Evolutionary conservation across 2,888 invertebrate genomes (phyloP).

Genomic region (Drosophila sordidapex): DNA sequence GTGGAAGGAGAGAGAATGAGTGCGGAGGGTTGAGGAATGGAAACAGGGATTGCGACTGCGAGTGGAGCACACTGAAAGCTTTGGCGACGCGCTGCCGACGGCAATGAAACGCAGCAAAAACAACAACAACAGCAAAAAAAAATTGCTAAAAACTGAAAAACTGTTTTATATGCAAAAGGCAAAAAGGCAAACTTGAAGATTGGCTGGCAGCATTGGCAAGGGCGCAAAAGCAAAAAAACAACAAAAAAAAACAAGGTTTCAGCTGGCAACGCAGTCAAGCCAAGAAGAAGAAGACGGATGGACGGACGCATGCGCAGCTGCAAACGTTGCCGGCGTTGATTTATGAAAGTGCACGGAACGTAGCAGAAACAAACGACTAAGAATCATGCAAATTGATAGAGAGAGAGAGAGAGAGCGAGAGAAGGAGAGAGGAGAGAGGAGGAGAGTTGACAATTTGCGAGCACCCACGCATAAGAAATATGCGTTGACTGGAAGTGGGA

Average conservation of each 20-base stretch:
- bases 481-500: neutral
- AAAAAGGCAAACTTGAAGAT: conserved; percentile 37
- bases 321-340: conserved; percentile 75
- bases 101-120: conserved; percentile 55
- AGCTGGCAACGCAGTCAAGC: conserved; percentile 9
- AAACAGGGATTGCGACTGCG: conserved; percentile 8
- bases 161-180: conserved; percentile 77
- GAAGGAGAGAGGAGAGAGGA: neutral
- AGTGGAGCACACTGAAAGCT: conserved; percentile 64
- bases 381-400: conserved; percentile 66
- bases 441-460: conserved; percentile 61
- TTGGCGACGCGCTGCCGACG: conserved; percentile 78
- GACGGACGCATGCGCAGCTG: conserved; percentile 76
- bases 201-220: conserved; percentile 59
- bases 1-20: conserved; percentile 13
- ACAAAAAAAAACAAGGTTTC: conserved; percentile 52
- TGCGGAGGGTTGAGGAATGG: neutral
- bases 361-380: conserved; percentile 4
- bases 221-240: conserved; percentile 63
- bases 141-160: conserved; percentile 62
- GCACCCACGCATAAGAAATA: conserved; percentile 8
- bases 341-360: conserved; percentile 80
- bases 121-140: conserved; percentile 38
- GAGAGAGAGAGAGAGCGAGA: neutral
- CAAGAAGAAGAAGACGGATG: conserved; percentile 13